These are phyloP conservation scores for Toxotes jaculatrix DNA, from an alignment of 2,113 vertebrate genomes.

Conservation along the genomic window DNA sequence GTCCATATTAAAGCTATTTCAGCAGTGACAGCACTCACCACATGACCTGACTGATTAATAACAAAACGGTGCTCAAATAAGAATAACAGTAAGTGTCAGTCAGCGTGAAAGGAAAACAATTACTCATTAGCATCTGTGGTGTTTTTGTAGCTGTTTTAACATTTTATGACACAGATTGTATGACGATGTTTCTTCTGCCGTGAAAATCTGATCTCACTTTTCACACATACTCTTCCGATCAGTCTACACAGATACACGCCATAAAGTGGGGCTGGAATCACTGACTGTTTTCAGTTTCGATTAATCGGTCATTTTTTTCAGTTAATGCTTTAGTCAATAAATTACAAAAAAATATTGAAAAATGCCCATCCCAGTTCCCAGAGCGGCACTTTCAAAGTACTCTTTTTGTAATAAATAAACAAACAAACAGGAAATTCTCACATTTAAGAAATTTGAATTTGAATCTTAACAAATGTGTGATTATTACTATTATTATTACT, in stretches of 20 bases:
- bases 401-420: not conserved
- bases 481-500: no score
- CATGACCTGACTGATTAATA: slow-evolving; percentile 82
- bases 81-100: slow-evolving; percentile 81
- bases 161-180: slow-evolving; percentile 1
- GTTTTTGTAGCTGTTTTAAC: not conserved
- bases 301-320: not conserved
- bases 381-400: not conserved
- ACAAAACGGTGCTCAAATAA: slow-evolving; percentile 74
- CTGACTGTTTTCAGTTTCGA: not conserved
- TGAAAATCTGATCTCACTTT: not conserved
- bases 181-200: not conserved
- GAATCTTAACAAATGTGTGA: no score
- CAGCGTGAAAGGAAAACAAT: slow-evolving; percentile 54
- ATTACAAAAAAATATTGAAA: not conserved
- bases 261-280: not conserved
- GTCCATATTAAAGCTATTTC: slow-evolving; percentile 84
- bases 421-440: not conserved
- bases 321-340: not conserved
- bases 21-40: slow-evolving; percentile 79
- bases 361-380: no score
- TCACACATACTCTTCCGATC: not conserved
- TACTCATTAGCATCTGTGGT: not conserved
- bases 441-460: not conserved
- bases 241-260: not conserved